These are phyloP conservation scores for Leptobrachium leishanense DNA, from an alignment of 2,113 vertebrate species.

Conservation along the genomic window DNA sequence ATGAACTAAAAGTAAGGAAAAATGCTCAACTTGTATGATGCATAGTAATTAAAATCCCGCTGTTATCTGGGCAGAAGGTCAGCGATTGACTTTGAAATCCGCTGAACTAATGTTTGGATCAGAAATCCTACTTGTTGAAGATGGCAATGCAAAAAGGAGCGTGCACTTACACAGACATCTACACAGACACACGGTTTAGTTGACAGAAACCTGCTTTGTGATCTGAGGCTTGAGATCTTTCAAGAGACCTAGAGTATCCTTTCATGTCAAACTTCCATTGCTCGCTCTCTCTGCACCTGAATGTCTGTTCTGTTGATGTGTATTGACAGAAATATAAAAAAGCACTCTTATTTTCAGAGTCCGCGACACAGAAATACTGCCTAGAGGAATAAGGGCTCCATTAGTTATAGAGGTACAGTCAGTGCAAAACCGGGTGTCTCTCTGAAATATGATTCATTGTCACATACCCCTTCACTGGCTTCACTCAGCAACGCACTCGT, in stretches of 20 bases:
- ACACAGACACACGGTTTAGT: slow-evolving; percentile 15
- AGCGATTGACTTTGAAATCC: slow-evolving; percentile 18
- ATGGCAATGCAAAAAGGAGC: slow-evolving; percentile 5
- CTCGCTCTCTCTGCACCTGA: slow-evolving; percentile 3
- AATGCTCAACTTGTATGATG: too few species aligned
- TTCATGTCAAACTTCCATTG: slow-evolving; percentile 16
- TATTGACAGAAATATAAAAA: slow-evolving; percentile 31
- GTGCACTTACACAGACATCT: slow-evolving; percentile 10
- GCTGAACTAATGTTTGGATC: slow-evolving; percentile 15
- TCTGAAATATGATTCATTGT: slow-evolving; percentile 2
- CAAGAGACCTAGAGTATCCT: slow-evolving; percentile 27
- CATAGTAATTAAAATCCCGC: too few species aligned
- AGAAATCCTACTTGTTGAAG: neutral
- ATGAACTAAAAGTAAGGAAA: too few species aligned
- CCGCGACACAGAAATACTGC: neutral
- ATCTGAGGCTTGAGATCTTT: slow-evolving; percentile 31
- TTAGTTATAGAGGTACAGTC: slow-evolving; percentile 14
- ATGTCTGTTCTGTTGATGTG: slow-evolving; percentile 11
- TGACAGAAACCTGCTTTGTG: slow-evolving; percentile 30
- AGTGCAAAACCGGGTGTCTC: neutral
- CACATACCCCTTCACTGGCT: neutral
- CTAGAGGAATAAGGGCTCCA: slow-evolving; percentile 9
- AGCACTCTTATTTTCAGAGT: neutral
- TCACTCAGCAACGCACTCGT: neutral
- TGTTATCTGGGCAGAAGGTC: too few species aligned